phyloP scores from a whole-genome alignment of 2,888 invertebrate genomes.

The Lasioglossum lativentre region DNA sequence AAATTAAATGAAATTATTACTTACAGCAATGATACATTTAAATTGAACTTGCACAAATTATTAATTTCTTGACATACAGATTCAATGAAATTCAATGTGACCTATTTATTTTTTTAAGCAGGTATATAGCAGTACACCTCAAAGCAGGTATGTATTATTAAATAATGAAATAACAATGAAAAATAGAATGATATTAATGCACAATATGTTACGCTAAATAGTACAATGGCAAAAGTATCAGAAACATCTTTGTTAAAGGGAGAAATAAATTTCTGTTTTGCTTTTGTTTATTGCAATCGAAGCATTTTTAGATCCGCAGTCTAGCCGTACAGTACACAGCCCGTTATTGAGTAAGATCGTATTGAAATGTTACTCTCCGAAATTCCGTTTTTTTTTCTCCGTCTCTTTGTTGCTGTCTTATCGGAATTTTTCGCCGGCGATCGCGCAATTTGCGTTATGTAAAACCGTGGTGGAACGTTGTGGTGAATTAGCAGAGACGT shows the following conservation, averaged over 20 bases:
- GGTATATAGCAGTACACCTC: no score
- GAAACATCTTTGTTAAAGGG: no score
- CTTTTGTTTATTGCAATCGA: not conserved
- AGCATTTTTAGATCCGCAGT: not conserved
- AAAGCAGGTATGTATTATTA: no score
- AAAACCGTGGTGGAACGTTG: conserved; percentile 37
- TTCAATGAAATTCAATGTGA: no score
- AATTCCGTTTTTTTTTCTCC: not conserved
- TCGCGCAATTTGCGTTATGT: conserved; percentile 27
- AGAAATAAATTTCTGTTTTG: no score
- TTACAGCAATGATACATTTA: not conserved
- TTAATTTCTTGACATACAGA: not conserved
- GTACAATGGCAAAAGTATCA: no score
- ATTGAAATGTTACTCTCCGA: no score
- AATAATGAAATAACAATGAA: no score
- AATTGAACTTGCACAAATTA: not conserved
- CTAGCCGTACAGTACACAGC: not conserved
- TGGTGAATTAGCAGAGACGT: conserved; percentile 34
- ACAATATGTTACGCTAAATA: no score
- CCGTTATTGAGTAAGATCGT: not conserved
- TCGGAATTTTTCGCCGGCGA: not conserved
- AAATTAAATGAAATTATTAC: not conserved
- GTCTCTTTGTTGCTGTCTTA: not conserved
- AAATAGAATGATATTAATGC: no score
- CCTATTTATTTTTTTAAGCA: no score